phyloP scores from a whole-genome alignment of 92 coral and sea anemone genomes.

The Actinostola sp. region DNA sequence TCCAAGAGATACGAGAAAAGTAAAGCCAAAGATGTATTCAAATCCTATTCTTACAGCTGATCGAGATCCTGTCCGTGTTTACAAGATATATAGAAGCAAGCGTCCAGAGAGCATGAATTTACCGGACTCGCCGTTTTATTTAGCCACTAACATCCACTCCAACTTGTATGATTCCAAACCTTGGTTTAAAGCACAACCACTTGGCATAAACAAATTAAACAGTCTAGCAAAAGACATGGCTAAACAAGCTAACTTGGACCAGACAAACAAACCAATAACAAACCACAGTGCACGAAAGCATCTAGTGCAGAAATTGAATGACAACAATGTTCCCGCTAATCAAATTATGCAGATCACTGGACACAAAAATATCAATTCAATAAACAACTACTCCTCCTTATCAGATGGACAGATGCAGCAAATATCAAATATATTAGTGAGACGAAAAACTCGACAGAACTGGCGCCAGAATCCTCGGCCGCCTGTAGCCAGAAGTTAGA shows the following conservation, averaged over 20 bases:
- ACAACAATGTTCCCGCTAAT: neutral
- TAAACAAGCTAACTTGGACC: neutral
- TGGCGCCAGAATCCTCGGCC: neutral
- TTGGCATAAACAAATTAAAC: conserved; percentile 43
- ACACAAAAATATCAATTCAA: neutral
- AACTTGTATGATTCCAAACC: neutral
- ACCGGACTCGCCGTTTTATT: neutral
- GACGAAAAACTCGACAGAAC: neutral
- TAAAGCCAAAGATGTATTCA: conserved; percentile 49
- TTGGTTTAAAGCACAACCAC: conserved; percentile 35
- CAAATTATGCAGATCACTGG: no score
- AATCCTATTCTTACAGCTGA: conserved; percentile 23
- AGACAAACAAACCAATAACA: conserved; percentile 17
- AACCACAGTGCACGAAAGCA: conserved; percentile 35
- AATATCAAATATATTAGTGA: neutral
- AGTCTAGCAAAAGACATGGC: neutral
- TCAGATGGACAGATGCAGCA: neutral
- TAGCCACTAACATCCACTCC: neutral
- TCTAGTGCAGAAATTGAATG: no score
- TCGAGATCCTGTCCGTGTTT: conserved; percentile 25
- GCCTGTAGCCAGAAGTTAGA: neutral
- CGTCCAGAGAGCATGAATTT: neutral
- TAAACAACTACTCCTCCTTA: neutral
- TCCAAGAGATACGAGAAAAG: conserved; percentile 20
- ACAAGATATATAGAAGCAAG: neutral